phyloP scores from a whole-genome alignment of 2,797 vertebrate species.

The Hafferia zeledoni region DNA sequence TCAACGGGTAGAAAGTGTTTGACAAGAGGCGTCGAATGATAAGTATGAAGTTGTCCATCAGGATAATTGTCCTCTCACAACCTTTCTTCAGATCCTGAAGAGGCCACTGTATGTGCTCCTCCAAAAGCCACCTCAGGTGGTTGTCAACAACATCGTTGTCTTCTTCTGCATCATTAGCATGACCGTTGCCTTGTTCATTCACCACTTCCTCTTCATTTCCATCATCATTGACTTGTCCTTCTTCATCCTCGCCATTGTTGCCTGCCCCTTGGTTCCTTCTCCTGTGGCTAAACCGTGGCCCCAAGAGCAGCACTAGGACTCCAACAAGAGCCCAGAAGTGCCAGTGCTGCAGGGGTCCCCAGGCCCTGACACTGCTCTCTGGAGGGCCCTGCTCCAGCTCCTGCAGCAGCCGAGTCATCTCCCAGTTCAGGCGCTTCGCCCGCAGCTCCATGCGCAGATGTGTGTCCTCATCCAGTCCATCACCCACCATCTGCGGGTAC shows the following conservation, averaged over 20 bases:
- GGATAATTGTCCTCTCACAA: no score
- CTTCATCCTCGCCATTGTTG: no score
- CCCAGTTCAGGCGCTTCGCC: fast-evolving
- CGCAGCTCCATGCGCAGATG: neutral
- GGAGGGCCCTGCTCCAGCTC: neutral
- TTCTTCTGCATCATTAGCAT: no score
- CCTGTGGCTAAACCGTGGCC: no score
- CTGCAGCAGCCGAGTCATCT: neutral
- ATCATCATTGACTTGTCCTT: no score
- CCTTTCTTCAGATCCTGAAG: neutral
- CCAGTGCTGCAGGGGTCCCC: no score
- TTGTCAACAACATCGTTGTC: no score
- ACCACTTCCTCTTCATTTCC: no score
- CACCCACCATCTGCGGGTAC: neutral
- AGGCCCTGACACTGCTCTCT: neutral
- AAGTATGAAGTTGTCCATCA: neutral
- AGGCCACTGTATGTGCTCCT: neutral
- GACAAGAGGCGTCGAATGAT: fast-evolving
- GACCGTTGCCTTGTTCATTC: no score
- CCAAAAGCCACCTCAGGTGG: no score
- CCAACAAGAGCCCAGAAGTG: neutral
- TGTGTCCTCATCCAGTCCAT: neutral
- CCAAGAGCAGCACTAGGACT: no score
- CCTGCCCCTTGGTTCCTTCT: no score
- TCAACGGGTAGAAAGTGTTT: fast-evolving